Evolutionary conservation across 2,113 vertebrate genomes (phyloP), one percentile per base, ranked within the genome.

Genomic region (human (Homo sapiens)): DNA sequence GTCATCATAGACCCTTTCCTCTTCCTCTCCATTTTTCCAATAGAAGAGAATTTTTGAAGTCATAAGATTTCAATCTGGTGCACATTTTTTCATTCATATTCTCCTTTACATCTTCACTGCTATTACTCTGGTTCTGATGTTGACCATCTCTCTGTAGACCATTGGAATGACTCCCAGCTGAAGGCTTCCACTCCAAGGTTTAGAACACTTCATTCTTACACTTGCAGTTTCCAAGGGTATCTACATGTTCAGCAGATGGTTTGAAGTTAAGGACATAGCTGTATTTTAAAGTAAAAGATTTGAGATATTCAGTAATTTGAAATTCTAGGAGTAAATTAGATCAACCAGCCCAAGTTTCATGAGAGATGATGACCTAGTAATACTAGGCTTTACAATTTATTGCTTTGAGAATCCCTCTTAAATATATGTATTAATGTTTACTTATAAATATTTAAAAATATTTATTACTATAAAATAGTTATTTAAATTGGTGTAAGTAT

Each of bases 221-320:
- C 20, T 85, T 79, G 0, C 35, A 61, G 3, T 20, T 68, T 57
- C 66, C 35, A 83, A 35, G 30, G 45, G 80, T 59, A 96, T 73
- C 32, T 40, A 30, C 22, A 10, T 83, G 40, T 78, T 95, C 80
- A 70, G 61, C 48, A 96, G 61, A 95, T 83, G 45, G 57, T 78
- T 70, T 85, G 43, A 94, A 89, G 64, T 91, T 89, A 89, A 80
- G 45, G n/a, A 45, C 78, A 12, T 64, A 89, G 43, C 2, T 80
- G 35, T 76, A n/a, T 70, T 96, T 79, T 85, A 38, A 90, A 87
- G 61, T 43, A 92, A 76, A 86, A 89, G 1, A 89, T 85, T 95
- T 78, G 82, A 93, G 61, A 93, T 32, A 89, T 81, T 85, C 20
- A 32, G 27, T 86, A 93, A 66, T 61, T 70, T 90, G 80, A 95